These are phyloP conservation scores for Monopterus albus DNA, from an alignment of 2,113 vertebrate genomes.

Conservation along the genomic window DNA sequence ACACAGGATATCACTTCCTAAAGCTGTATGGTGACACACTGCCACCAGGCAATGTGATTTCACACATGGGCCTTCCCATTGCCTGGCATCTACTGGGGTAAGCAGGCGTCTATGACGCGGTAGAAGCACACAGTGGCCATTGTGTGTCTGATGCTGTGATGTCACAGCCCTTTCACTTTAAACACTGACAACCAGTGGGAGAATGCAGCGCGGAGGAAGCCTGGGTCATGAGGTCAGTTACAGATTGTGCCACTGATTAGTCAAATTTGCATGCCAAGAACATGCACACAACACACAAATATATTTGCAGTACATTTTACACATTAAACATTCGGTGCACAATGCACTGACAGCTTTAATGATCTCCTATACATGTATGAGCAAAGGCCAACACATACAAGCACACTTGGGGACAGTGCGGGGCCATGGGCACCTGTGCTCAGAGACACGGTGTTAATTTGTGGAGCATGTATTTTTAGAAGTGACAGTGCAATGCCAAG, in stretches of 20 bases:
- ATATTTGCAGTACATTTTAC: not conserved
- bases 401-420: slow-evolving; percentile 48
- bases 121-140: slow-evolving; percentile 74
- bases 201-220: slow-evolving; percentile 68
- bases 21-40: slow-evolving; percentile 68
- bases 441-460: slow-evolving; percentile 67
- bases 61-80: slow-evolving; percentile 69
- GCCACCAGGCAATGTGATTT: slow-evolving; percentile 63
- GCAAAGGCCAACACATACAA: slow-evolving; percentile 11
- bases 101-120: slow-evolving; percentile 72
- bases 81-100: slow-evolving; percentile 71
- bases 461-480: slow-evolving; percentile 73
- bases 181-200: slow-evolving; percentile 72
- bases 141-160: slow-evolving; percentile 75
- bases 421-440: slow-evolving; percentile 54
- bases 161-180: slow-evolving; percentile 76
- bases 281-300: not conserved
- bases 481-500: slow-evolving; percentile 41
- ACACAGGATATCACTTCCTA: slow-evolving; percentile 61
- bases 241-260: slow-evolving; percentile 64
- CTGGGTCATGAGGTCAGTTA: slow-evolving; percentile 58
- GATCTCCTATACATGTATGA: not conserved
- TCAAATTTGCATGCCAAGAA: slow-evolving; percentile 41
- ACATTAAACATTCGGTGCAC: not conserved
- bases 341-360: slow-evolving; percentile 13